Percentiles rank a stretch among this genome's conserved stretches.
These are phyloP conservation scores for Melanotaenia pygmaea DNA, from an alignment of 2,797 vertebrate genomes.

Conservation along the genomic window DNA sequence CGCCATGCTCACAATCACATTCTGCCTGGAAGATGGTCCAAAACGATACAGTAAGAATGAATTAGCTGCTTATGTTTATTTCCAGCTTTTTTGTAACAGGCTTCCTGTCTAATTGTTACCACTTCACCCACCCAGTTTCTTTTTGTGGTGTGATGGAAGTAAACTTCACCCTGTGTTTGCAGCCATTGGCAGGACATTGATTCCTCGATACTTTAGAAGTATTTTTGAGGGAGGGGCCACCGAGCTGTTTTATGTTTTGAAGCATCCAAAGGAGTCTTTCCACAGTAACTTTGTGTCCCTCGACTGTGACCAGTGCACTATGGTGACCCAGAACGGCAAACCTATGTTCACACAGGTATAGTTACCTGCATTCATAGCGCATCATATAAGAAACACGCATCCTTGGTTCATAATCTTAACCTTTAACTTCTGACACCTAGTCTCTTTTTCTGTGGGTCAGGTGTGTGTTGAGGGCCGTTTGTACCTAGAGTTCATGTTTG, in stretches of 20 bases:
- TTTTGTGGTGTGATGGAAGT: neutral
- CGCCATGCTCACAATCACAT: constrained; percentile 97
- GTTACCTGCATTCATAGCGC: neutral
- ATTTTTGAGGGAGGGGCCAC: constrained; percentile 98
- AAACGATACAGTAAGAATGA: constrained; percentile 95
- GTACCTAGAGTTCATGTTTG: constrained; percentile 98
- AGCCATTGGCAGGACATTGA: constrained; percentile 98
- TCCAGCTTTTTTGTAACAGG: neutral
- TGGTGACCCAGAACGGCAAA: constrained; percentile 99
- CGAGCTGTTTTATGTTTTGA: constrained; percentile 96
- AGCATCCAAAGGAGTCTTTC: constrained; percentile 98
- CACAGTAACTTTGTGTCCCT: constrained; percentile 98
- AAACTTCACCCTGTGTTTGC: constrained; percentile 14
- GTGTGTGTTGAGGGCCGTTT: constrained; percentile 97
- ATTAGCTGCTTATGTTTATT: neutral
- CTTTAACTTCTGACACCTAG: neutral
- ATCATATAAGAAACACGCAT: neutral
- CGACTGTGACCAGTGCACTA: constrained; percentile 98
- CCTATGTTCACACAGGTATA: constrained; percentile 98
- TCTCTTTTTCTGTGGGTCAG: constrained; percentile 68
- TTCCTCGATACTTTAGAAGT: constrained; percentile 98
- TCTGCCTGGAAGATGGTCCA: constrained; percentile 99
- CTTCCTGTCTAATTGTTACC: neutral
- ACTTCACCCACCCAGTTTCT: neutral
- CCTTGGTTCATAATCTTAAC: neutral